Evolutionary conservation across 1,140 invertebrate genomes (phyloP).

Genomic region (Diplogasteroides magnus): DNA sequence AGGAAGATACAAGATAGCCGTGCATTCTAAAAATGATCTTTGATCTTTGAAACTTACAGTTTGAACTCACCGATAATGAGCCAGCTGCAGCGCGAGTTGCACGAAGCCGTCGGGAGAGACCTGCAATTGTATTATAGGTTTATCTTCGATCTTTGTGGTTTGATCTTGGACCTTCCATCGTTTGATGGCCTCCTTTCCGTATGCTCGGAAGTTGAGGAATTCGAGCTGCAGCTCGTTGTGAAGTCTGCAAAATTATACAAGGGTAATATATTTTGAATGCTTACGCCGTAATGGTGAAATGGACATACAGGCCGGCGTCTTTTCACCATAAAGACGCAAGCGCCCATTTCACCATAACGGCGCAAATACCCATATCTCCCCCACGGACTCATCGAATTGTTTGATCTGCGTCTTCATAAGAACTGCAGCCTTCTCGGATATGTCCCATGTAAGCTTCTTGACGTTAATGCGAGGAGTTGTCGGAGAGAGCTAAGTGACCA

Average conservation of each 20-base stretch:
- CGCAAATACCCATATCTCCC: slow-evolving; percentile 2
- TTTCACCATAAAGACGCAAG: too few relatives aligned
- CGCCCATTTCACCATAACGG: not conserved
- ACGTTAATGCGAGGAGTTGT: not conserved
- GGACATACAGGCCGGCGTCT: too few relatives aligned
- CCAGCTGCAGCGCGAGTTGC: slow-evolving; percentile 86
- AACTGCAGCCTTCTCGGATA: slow-evolving; percentile 65
- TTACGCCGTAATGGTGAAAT: too few relatives aligned
- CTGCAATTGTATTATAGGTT: too few relatives aligned
- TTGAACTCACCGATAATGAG: slow-evolving; percentile 83
- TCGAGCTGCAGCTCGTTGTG: slow-evolving; percentile 82
- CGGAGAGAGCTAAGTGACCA: too few relatives aligned
- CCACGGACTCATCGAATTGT: slow-evolving; percentile 70
- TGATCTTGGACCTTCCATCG: slow-evolving; percentile 75
- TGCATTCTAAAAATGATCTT: slow-evolving; percentile 68
- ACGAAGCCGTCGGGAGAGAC: slow-evolving; percentile 94
- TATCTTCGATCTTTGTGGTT: too few relatives aligned
- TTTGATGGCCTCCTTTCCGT: slow-evolving; percentile 91
- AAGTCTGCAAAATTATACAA: slow-evolving; percentile 65
- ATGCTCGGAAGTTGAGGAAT: slow-evolving; percentile 77
- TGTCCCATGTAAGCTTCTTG: slow-evolving; percentile 78
- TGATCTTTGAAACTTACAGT: not conserved
- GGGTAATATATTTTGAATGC: too few relatives aligned
- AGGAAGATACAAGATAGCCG: slow-evolving; percentile 81
- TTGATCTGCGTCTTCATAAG: slow-evolving; percentile 69